A percentile compares a stretch with the other conserved stretches of the same genome.
phyloP scores from a whole-genome alignment of 2,797 vertebrate species.

The Apogon talboti region DNA sequence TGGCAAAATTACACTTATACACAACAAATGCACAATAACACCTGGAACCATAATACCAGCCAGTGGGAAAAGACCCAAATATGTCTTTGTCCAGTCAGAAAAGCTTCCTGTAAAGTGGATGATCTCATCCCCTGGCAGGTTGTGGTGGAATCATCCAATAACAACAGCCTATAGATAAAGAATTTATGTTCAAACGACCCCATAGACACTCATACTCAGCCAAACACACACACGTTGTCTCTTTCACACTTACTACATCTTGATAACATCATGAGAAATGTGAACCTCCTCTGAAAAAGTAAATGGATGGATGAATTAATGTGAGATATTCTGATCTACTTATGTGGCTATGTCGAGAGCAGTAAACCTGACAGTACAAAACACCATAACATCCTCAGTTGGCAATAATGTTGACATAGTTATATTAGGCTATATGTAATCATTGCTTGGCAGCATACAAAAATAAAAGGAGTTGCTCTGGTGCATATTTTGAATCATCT shows the following conservation, averaged over 20 bases:
- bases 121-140: conserved; percentile 30
- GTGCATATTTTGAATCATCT: conserved; percentile 79
- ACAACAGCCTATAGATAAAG: conserved; percentile 73
- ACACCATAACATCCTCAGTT: conserved; percentile 70
- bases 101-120: conserved; percentile 41
- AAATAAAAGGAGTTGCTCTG: conserved; percentile 86
- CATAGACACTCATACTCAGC: conserved; percentile 48
- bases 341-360: conserved; percentile 55
- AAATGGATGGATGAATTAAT: conserved; percentile 38
- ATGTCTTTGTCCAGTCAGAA: conserved; percentile 49
- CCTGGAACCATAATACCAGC: conserved; percentile 80
- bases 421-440: conserved; percentile 75
- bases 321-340: conserved; percentile 46
- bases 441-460: conserved; percentile 83
- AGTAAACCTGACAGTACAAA: conserved; percentile 77
- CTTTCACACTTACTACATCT: conserved; percentile 63
- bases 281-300: conserved; percentile 47
- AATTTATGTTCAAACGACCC: conserved; percentile 61
- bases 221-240: conserved; percentile 26
- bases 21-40: conserved; percentile 86
- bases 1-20: conserved; percentile 84
- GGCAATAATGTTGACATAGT: conserved; percentile 75
- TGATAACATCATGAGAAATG: conserved; percentile 55
- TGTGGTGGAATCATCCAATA: conserved; percentile 52
- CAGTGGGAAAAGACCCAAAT: conserved; percentile 62